A percentile compares a stretch with the other conserved stretches of the same genome.
Conservation (phyloP, 2,888 invertebrate species). For the Thera britannica region DNA sequence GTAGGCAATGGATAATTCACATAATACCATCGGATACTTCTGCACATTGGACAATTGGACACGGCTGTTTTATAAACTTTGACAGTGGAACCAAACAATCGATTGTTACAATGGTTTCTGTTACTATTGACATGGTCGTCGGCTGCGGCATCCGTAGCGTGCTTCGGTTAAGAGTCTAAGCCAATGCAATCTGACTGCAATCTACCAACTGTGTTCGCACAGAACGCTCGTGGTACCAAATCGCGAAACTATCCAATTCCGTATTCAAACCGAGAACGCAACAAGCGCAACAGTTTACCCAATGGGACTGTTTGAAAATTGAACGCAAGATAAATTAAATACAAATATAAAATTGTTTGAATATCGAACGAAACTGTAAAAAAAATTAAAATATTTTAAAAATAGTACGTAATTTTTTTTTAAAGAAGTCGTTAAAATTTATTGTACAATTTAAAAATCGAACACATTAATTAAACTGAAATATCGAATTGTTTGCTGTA, state of each 20-base stretch:
- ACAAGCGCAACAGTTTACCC: background rate
- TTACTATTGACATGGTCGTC: constrained; percentile 50
- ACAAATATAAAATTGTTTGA: no score
- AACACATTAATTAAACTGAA: no score
- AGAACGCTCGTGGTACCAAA: constrained; percentile 61
- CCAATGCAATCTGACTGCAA: constrained; percentile 70
- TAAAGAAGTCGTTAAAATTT: background rate
- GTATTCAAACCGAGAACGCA: constrained; percentile 2
- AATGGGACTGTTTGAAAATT: background rate
- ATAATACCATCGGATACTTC: background rate
- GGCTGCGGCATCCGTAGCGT: constrained; percentile 65
- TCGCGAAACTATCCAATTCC: constrained; percentile 7
- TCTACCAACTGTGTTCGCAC: constrained; percentile 67
- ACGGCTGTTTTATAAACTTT: constrained; percentile 23
- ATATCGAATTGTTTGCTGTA: no score
- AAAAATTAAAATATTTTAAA: background rate
- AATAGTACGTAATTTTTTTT: background rate
- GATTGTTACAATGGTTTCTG: constrained; percentile 46
- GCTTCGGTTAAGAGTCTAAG: constrained; percentile 73
- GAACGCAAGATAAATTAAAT: background rate
- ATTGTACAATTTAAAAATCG: background rate
- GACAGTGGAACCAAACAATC: constrained; percentile 46
- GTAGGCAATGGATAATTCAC: background rate
- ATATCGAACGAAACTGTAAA: no score
- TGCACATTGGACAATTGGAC: background rate